Conservation (phyloP, 2,797 vertebrate species). For the Muscicapa comitata region DNA sequence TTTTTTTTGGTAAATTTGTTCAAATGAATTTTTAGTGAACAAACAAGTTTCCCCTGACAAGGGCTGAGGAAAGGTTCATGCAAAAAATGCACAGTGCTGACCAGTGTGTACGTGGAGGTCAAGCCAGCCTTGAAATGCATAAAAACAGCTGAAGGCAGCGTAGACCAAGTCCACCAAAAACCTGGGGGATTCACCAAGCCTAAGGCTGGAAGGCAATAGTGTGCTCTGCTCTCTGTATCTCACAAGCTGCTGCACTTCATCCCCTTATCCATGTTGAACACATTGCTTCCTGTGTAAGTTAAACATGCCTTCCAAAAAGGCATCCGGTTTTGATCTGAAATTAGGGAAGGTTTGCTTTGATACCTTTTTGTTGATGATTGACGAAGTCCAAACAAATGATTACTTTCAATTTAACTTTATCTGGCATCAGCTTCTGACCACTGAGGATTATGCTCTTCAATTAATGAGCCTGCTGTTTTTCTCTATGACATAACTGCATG, state of each 20-base stretch:
- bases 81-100: neutral
- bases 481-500: neutral
- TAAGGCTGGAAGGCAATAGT: neutral
- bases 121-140: neutral
- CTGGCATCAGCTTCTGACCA: neutral
- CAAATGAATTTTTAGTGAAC: neutral
- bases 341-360: conserved; percentile 43
- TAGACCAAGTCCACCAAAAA: neutral
- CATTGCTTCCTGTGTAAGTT: conserved; percentile 45
- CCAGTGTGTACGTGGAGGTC: accelerated
- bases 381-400: conserved; percentile 48
- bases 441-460: neutral
- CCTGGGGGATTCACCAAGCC: neutral
- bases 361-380: neutral
- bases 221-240: conserved; percentile 56
- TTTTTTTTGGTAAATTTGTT: neutral
- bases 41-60: neutral
- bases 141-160: neutral
- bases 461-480: conserved; percentile 8
- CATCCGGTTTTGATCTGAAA: conserved; percentile 50
- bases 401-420: conserved; percentile 38
- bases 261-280: conserved; percentile 21
- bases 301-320: conserved; percentile 24
- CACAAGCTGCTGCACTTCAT: conserved; percentile 39
- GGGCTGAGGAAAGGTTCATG: neutral